Base-by-base conservation (phyloP, 2,888 invertebrate species). In the Rhingia rostrata region DNA sequence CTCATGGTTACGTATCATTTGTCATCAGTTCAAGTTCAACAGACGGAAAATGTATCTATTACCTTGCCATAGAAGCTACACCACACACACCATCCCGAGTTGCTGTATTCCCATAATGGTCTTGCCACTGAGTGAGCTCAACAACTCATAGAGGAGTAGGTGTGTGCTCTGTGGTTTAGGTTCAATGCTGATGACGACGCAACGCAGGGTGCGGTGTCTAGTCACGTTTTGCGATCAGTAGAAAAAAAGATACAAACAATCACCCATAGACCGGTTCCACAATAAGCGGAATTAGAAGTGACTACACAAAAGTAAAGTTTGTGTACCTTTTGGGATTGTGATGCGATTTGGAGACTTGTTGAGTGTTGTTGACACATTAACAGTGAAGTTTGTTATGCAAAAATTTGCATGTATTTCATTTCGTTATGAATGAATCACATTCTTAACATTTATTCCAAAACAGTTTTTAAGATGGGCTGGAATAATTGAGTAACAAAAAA, bases 1-100 rank as follows among this genome's bases (percentile, higher is more conserved):
- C 43, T 41, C 69, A 75, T 32, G 58, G 74, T 33, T 74, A 75
- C 75, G 75, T 69, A 43, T 45, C 51, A 69, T 69, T 80, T 67
- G 56, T 81, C 69, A 69, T 53, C 43, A 51, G 35, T 67, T 81
- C 81, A 81, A 81, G 81, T 81, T 81, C 81, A 81, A 75, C 58
- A 81, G 81, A 75, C 81, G 74, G 69, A 61, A 67, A 53, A 39
- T 37, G 39, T 56, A 22, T 39, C 56, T 39, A 56, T 56, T 10
- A 51, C 14, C 12, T 14, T 47, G 30, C 10, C 30, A 53, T 35
- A 30, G 41, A 58, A 22, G 39, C 32, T 10, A 22, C 10, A 10
- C 14, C 41, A 22, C 41, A 41, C 41, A 30, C 39, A 41, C 10
- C 12, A 10, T 58, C 4, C 30, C n/a, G 39, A 5, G 30, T 22